Evolutionary conservation across 2,113 vertebrate genomes (phyloP), one percentile per base, ranked within the genome.

Genomic region (Conger conger): DNA sequence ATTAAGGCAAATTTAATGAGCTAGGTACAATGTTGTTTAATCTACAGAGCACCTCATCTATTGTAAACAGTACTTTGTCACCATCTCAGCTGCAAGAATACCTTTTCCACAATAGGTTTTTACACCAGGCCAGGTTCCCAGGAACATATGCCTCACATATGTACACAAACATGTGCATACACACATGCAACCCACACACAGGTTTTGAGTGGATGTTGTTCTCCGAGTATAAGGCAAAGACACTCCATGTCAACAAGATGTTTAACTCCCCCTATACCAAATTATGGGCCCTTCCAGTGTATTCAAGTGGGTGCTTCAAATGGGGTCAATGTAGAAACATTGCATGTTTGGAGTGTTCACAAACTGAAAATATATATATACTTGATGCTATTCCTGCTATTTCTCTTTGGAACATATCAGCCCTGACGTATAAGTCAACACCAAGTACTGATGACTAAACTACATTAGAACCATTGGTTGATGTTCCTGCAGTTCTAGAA

Each of bases 11-110:
- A 50, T 80, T 80, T 45, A 20, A 42, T n/a, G 40, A 45, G 37
- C 11, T 8, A 45, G 4, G 35, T 38, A 80, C 42, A 50, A 27
- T 80, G 37, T 15, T 27, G 36, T 38, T 23, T 78, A 38, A 9
- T 45, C 37, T 3, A 18, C 23, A 42, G 27, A n/a, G 79, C 35
- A 38, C 36, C 38, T 27, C 17, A 23, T 80, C 8, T n/a, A 45
- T 80, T 80, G 37, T 42, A 38, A 45, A 80, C 79, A 80, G 79
- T 80, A 80, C 79, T 50, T 80, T 15, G 78, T n/a, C n/a, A n/a
- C 4, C 8, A 38, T 45, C 0, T 23, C 40, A 80, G 37, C 79
- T n/a, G 40, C 40, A 27, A 27, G 27, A 45, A 27, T 50, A 4
- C 1, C 37, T 50, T 50, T 30, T 73, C 68, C n/a, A 73, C 15